A percentile compares a stretch with the other conserved stretches of the same genome.
Evolutionary conservation across 92 coral and sea anemone genomes (phyloP).

Genomic region (Metridium senile): DNA sequence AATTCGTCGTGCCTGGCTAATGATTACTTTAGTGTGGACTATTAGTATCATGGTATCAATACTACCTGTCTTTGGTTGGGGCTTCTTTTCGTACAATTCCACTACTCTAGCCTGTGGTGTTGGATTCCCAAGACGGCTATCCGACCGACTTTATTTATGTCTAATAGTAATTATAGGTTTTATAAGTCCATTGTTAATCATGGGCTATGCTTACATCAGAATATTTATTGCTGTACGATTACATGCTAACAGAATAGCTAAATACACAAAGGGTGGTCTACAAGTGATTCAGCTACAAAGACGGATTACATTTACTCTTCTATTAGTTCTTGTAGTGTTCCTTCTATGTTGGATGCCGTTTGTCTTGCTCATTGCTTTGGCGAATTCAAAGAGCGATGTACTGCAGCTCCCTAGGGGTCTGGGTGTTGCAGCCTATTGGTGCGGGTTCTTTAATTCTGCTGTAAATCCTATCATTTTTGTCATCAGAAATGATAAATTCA

Average conservation of each 20-base stretch:
- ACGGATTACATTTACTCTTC: conserved; percentile 74
- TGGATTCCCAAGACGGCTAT: conserved; percentile 58
- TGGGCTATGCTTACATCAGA: conserved; percentile 78
- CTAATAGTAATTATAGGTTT: conserved; percentile 67
- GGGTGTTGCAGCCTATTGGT: conserved; percentile 91
- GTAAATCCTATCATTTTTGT: conserved; percentile 78
- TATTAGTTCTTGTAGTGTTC: conserved; percentile 73
- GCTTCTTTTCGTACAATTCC: conserved; percentile 79
- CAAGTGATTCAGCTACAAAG: conserved; percentile 84
- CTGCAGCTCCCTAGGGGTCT: conserved; percentile 72
- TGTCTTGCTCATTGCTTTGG: conserved; percentile 67
- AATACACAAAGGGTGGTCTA: conserved; percentile 64
- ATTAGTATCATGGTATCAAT: conserved; percentile 62
- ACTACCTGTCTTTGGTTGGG: conserved; percentile 82
- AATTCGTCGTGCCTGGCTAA: conserved; percentile 71
- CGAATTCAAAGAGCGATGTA: conserved; percentile 58
- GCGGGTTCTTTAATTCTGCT: conserved; percentile 82
- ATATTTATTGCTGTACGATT: conserved; percentile 73
- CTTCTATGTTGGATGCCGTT: conserved; percentile 85
- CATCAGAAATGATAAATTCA: conserved; percentile 81
- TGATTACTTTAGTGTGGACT: conserved; percentile 67
- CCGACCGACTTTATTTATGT: conserved; percentile 70
- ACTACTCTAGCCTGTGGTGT: conserved; percentile 85
- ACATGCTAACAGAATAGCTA: conserved; percentile 72
- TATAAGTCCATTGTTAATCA: conserved; percentile 67